Conservation (phyloP, 1,140 invertebrate species). For the Mercenaria mercenaria region DNA sequence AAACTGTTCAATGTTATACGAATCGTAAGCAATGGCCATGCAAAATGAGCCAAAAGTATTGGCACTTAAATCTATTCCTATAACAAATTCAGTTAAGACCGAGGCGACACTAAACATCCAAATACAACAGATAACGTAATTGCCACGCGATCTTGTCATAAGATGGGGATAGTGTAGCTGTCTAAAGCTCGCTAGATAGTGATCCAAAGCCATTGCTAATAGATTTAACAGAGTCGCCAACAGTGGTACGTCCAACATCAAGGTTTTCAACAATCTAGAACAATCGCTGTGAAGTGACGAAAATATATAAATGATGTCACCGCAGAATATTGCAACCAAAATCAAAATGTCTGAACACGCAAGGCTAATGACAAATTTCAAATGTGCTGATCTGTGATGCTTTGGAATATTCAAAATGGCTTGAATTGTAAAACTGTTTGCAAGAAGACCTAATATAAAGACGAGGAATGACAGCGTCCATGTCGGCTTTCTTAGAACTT, state of each 20-base stretch:
- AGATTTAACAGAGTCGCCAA: conserved; percentile 89
- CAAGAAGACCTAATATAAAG: conserved; percentile 64
- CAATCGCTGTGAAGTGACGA: neutral
- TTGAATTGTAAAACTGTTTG: conserved; percentile 69
- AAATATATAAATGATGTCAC: neutral
- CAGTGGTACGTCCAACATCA: conserved; percentile 52
- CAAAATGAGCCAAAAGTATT: conserved; percentile 62
- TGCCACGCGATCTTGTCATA: conserved; percentile 88
- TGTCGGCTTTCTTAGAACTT: neutral
- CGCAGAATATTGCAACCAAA: conserved; percentile 59
- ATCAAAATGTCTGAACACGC: conserved; percentile 75
- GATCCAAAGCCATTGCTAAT: conserved; percentile 89
- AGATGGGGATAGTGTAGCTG: conserved; percentile 93
- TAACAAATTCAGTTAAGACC: conserved; percentile 85
- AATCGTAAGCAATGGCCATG: conserved; percentile 84
- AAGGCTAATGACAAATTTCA: conserved; percentile 78
- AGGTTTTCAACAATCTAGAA: neutral
- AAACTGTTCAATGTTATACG: conserved; percentile 72
- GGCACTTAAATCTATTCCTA: conserved; percentile 35
- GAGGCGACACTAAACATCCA: conserved; percentile 88
- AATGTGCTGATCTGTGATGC: conserved; percentile 66
- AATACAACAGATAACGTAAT: conserved; percentile 89
- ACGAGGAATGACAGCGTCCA: conserved; percentile 34
- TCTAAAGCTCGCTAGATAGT: conserved; percentile 94
- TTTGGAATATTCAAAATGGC: conserved; percentile 68